Base-by-base conservation (phyloP, 1,140 invertebrate species). In the Aphis craccivora region DNA sequence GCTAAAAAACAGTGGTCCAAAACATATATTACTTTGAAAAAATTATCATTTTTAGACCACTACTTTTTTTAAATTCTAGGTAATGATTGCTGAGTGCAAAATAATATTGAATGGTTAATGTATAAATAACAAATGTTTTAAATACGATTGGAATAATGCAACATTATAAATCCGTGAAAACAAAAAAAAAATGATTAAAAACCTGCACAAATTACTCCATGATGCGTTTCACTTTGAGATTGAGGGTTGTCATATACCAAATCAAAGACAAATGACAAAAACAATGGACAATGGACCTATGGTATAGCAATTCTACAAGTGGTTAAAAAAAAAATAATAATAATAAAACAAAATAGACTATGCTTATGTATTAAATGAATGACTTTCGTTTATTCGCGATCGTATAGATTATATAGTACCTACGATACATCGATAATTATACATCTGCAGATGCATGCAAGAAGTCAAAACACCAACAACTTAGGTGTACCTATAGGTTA, bases 291-390 rank as follows among this genome's bases (percentile, higher is more conserved):
- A 76, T 76, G 14, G 60, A 76, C 14, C 60, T 76, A 18, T 76
- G 14, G n/a, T n/a, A 18, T n/a, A 76, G 60, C 60, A 76, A 76
- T 35, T 76, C n/a, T 76, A 76, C 60, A 76, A 30, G 30, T 18
- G 1, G 30, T n/a, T n/a, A 18, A 18, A 76, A 67, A 76, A 76
- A 76, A 30, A 67, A 30, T 60, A 67, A n/a, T 76, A 67, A 30
- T 60, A 67, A n/a, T 76, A 76, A 67, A 67, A n/a, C 60, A 67
- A 67, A 67, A n/a, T n/a, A n/a, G 60, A 76, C 30, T 76, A n/a
- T 76, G 30, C 60, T 76, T 76, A n/a, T n/a, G 60, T 76, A n/a
- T 76, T 76, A 76, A 76, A n/a, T 76, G 60, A 14, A 76, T 76
- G 60, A n/a, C 60, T 76, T n/a, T 76, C 60, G 30, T 76, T 76